Evolutionary conservation across 2,113 vertebrate genomes (phyloP).

Genomic region (Serinus canaria): DNA sequence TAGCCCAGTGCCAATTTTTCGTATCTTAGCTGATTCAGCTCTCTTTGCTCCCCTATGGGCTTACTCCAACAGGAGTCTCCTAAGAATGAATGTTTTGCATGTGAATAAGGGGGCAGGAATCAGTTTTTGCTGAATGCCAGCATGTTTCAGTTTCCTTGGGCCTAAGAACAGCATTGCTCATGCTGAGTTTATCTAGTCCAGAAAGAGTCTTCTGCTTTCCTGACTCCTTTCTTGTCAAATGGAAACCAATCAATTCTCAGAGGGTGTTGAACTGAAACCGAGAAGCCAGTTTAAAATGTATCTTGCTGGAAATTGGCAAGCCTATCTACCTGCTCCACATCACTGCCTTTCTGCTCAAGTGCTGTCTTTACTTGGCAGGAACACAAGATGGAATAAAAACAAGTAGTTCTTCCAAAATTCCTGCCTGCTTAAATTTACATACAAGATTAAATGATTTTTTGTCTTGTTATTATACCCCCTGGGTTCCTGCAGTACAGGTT

Average conservation of each 20-base stretch:
- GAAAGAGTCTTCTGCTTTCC: conserved; percentile 17
- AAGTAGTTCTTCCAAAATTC: conserved; percentile 44
- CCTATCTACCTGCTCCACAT: conserved; percentile 46
- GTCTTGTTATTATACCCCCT: conserved; percentile 37
- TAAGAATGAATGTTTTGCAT: not conserved
- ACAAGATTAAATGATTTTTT: conserved; percentile 59
- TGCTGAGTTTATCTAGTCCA: not conserved
- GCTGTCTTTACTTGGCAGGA: conserved; percentile 55
- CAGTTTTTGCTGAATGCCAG: not conserved
- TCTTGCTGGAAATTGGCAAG: conserved; percentile 34
- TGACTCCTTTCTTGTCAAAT: conserved; percentile 46
- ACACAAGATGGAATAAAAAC: conserved; percentile 52
- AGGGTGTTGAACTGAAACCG: conserved; percentile 31
- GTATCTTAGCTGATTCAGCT: not conserved
- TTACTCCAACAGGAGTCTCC: not conserved
- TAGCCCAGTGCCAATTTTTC: not conserved
- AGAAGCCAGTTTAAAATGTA: not conserved
- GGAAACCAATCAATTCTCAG: conserved; percentile 40
- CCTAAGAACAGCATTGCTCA: not conserved
- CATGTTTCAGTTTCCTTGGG: not conserved
- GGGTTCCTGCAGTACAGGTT: conserved; percentile 21
- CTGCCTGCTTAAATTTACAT: conserved; percentile 56
- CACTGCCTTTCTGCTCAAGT: conserved; percentile 41
- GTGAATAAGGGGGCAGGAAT: not conserved
- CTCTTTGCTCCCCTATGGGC: not conserved